These are phyloP conservation scores for Hesperia comma DNA, from an alignment of 2,888 invertebrate species.

Conservation along the genomic window DNA sequence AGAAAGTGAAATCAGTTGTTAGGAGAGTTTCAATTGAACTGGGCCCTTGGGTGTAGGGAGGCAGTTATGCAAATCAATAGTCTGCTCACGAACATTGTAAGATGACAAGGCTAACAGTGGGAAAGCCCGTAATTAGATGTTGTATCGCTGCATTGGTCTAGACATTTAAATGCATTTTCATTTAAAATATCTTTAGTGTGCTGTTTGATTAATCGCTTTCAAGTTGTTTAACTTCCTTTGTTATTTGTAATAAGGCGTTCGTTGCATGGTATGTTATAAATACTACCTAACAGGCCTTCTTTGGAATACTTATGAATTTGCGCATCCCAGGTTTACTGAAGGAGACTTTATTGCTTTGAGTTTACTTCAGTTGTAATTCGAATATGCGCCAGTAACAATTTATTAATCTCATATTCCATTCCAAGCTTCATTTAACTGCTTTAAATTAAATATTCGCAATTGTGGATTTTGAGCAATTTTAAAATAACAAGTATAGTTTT, in stretches of 20 bases:
- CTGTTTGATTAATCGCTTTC: constrained; percentile 5
- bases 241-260: neutral
- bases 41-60: constrained; percentile 39
- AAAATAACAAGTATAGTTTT: too few species aligned
- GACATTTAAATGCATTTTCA: constrained; percentile 17
- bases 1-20: constrained; percentile 47
- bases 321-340: constrained; percentile 36
- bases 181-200: constrained; percentile 2
- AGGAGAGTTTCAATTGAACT: constrained; percentile 43
- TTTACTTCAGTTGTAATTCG: constrained; percentile 19
- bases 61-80: constrained; percentile 35
- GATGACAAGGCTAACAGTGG: constrained; percentile 29
- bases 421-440: too few species aligned
- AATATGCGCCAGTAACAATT: too few species aligned
- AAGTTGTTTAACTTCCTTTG: neutral
- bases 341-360: constrained; percentile 40
- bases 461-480: neutral
- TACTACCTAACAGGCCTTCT: constrained; percentile 3
- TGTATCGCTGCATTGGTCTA: constrained; percentile 18
- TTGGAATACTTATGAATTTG: constrained; percentile 12
- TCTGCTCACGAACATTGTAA: constrained; percentile 29
- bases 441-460: neutral
- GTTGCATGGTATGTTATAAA: constrained; percentile 10
- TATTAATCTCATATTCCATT: too few species aligned
- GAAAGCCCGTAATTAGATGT: constrained; percentile 29